Evolutionary conservation across 2,797 vertebrate genomes (phyloP).

Genomic region (Argyrosomus regius): DNA sequence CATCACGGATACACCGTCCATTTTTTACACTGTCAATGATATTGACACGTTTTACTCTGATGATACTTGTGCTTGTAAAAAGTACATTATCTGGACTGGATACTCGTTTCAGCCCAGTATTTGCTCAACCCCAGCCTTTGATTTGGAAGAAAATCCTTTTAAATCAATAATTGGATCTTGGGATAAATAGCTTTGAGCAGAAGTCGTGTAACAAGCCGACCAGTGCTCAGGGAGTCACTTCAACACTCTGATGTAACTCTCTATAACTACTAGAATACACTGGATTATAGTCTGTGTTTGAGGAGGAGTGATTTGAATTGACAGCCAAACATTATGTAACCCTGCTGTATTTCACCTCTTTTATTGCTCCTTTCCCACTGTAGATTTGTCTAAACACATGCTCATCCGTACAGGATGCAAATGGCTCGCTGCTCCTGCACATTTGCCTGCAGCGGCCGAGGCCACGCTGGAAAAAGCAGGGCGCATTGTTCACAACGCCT

Average conservation of each 20-base stretch:
- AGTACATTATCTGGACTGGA: no score
- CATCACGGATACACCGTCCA: no score
- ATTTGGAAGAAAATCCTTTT: neutral
- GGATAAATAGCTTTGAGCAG: neutral
- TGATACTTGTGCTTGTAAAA: no score
- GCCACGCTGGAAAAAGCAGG: slow-evolving; percentile 18
- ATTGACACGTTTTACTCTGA: no score
- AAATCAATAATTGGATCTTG: neutral
- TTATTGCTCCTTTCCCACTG: neutral
- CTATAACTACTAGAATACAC: neutral
- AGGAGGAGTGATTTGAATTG: neutral
- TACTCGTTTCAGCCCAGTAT: no score
- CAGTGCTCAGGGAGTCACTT: neutral
- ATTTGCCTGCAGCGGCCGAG: slow-evolving; percentile 24
- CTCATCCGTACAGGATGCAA: slow-evolving; percentile 27
- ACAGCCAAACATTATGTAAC: neutral
- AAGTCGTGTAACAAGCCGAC: no score
- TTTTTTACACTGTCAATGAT: no score
- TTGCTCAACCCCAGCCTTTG: neutral
- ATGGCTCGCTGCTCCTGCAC: slow-evolving; percentile 12
- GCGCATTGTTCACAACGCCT: slow-evolving; percentile 32
- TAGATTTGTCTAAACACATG: slow-evolving; percentile 34
- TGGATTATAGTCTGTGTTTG: neutral
- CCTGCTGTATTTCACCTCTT: neutral
- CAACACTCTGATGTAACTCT: neutral